A percentile compares a stretch with the other conserved stretches of the same genome.
phyloP scores from a whole-genome alignment of 2,888 invertebrate species.

The Caenorhabditis sinica region DNA sequence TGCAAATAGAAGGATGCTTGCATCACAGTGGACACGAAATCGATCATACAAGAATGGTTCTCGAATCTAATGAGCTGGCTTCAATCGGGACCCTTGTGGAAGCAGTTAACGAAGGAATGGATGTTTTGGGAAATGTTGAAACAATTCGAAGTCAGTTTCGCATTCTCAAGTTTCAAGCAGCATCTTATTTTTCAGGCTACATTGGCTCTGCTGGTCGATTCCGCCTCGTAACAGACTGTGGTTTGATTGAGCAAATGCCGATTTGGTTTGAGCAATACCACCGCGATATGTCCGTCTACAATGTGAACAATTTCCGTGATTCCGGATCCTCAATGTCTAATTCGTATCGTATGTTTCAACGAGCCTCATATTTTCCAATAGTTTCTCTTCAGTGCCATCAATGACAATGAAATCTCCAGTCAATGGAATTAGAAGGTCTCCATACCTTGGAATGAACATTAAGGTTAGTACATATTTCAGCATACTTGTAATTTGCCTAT shows the following conservation, averaged over 20 bases:
- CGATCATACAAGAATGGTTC: conserved; percentile 66
- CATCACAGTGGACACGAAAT: conserved; percentile 75
- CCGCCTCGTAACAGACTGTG: conserved; percentile 68
- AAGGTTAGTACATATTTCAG: no score
- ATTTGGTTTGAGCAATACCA: conserved; percentile 66
- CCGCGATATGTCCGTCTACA: conserved; percentile 32
- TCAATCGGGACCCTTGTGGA: conserved; percentile 58
- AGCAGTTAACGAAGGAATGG: conserved; percentile 59
- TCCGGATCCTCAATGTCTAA: conserved; percentile 42
- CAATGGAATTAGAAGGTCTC: conserved; percentile 21
- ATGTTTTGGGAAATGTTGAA: conserved; percentile 59
- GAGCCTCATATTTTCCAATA: no score
- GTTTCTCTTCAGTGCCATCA: conserved; percentile 19
- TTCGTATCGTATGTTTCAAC: conserved; percentile 24
- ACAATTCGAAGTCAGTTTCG: conserved; percentile 22
- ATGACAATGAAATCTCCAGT: conserved; percentile 31
- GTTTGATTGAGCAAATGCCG: conserved; percentile 64
- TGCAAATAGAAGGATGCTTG: conserved; percentile 74
- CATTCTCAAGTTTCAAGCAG: not conserved
- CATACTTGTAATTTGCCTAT: no score
- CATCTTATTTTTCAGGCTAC: conserved; percentile 30
- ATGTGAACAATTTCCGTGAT: conserved; percentile 26
- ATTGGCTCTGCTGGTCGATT: conserved; percentile 68
- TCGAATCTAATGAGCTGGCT: conserved; percentile 67
- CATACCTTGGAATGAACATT: conserved; percentile 40